Evolutionary conservation across 35 echinoderm and acorn worm species (phyloP).

Genomic region (Heliocidaris tuberculata): DNA sequence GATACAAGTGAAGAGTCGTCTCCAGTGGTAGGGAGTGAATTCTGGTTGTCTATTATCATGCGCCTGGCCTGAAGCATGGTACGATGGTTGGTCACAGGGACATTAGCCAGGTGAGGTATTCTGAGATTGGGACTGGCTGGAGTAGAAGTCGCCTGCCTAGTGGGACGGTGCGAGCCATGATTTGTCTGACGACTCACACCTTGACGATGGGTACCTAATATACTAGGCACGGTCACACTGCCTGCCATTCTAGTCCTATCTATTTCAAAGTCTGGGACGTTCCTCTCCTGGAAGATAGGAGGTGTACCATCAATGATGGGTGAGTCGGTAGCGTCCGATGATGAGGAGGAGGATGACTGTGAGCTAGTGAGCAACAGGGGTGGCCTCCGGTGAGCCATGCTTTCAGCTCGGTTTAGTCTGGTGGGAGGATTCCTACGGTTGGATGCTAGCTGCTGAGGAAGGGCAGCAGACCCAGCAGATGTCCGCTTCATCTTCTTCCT

Average conservation of each 20-base stretch:
- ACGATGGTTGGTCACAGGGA: conserved; percentile 21
- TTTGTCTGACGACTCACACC: not conserved
- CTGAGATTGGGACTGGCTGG: not conserved
- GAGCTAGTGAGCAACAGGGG: not conserved
- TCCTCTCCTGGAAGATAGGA: conserved; percentile 34
- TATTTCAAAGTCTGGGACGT: conserved; percentile 10
- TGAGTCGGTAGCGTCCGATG: conserved; percentile 63
- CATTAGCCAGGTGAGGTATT: conserved; percentile 23
- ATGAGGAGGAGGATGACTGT: conserved; percentile 39
- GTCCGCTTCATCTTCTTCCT: not conserved
- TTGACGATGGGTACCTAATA: not conserved
- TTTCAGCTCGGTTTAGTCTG: not conserved
- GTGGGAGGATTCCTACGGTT: not conserved
- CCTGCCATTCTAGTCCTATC: conserved; percentile 12
- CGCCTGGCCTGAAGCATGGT: conserved; percentile 30
- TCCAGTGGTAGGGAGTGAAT: not conserved
- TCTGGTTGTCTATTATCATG: not conserved
- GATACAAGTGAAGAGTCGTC: not conserved
- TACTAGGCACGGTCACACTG: conserved; percentile 8
- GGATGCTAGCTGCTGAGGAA: not conserved
- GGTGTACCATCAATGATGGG: conserved; percentile 47
- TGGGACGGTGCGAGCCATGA: not conserved
- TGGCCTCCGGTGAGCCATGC: not conserved
- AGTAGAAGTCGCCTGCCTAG: not conserved
- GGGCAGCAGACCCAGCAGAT: not conserved